Conservation (phyloP, 2,797 vertebrate species). For the Periophthalmus magnuspinnatus region DNA sequence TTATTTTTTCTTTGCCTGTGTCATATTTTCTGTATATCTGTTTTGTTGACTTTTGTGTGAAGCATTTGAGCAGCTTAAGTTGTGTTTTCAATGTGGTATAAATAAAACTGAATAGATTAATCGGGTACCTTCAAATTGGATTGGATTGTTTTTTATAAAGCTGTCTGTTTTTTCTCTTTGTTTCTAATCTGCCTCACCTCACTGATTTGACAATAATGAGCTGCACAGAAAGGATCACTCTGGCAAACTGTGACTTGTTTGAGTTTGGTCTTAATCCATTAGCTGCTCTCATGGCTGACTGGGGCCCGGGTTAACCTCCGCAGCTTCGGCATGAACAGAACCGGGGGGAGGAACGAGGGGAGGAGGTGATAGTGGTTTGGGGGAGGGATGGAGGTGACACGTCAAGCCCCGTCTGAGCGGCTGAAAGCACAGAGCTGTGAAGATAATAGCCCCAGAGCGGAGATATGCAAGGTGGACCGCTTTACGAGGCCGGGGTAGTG, state of each 20-base stretch:
- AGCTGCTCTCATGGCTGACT: conserved; percentile 60
- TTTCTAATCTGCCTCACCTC: conserved; percentile 30
- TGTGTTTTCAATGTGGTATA: too few relatives aligned
- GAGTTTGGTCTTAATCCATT: conserved; percentile 67
- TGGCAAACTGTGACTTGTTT: conserved; percentile 66
- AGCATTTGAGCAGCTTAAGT: too few relatives aligned
- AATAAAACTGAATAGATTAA: background rate
- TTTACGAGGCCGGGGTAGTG: conserved; percentile 66
- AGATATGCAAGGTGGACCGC: conserved; percentile 70
- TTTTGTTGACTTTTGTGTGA: too few relatives aligned
- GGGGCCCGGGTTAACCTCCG: conserved; percentile 59
- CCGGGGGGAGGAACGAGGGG: conserved; percentile 13
- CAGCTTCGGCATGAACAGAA: conserved; percentile 35
- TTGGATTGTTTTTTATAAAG: background rate
- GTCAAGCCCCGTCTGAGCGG: conserved; percentile 48
- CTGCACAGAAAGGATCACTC: conserved; percentile 61
- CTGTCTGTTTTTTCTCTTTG: conserved; percentile 22
- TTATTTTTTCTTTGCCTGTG: too few relatives aligned
- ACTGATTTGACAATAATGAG: conserved; percentile 38
- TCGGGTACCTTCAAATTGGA: background rate
- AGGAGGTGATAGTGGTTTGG: conserved; percentile 25
- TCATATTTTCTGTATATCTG: too few relatives aligned
- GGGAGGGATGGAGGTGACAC: conserved; percentile 26
- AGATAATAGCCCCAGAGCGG: conserved; percentile 75
- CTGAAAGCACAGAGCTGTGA: conserved; percentile 70